These are phyloP conservation scores for Adoxophyes honmai DNA, from an alignment of 1,140 invertebrate species.

Conservation along the genomic window DNA sequence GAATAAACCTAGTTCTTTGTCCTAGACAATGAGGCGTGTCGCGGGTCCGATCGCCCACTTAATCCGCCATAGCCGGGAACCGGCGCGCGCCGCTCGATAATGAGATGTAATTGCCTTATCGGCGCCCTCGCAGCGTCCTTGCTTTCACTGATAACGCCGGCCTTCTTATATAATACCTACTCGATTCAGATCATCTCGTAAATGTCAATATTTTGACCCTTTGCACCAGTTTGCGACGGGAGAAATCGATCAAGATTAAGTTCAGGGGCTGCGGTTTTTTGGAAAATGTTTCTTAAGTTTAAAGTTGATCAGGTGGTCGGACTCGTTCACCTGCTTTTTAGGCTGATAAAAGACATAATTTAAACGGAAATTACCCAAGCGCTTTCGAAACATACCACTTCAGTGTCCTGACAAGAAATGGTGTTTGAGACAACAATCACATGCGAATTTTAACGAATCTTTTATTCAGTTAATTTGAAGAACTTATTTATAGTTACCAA, in stretches of 20 bases:
- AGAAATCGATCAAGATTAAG: constrained; percentile 15
- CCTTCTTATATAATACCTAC: constrained; percentile 57
- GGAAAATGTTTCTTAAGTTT: neutral
- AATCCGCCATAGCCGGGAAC: constrained; percentile 36
- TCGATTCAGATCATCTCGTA: constrained; percentile 25
- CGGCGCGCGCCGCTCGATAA: constrained; percentile 39
- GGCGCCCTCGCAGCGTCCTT: constrained; percentile 63
- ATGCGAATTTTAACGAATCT: too few species aligned
- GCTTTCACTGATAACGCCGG: constrained; percentile 68
- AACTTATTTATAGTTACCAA: too few species aligned
- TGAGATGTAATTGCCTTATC: constrained; percentile 60
- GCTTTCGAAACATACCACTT: too few species aligned
- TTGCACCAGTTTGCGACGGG: constrained; percentile 23
- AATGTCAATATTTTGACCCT: constrained; percentile 25
- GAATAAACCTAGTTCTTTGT: constrained; percentile 23
- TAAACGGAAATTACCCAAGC: too few species aligned
- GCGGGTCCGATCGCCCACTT: constrained; percentile 43
- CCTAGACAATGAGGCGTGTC: constrained; percentile 48
- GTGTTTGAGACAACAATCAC: too few species aligned
- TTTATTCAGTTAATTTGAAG: too few species aligned
- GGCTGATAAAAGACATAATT: too few species aligned
- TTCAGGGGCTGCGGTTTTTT: neutral
- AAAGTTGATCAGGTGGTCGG: too few species aligned
- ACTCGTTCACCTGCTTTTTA: too few species aligned
- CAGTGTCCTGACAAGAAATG: too few species aligned